Percentiles rank a stretch among this genome's conserved stretches.
These are phyloP conservation scores for Pygathrix nemaeus DNA, from an alignment of 2,113 vertebrate genomes.

Conservation along the genomic window DNA sequence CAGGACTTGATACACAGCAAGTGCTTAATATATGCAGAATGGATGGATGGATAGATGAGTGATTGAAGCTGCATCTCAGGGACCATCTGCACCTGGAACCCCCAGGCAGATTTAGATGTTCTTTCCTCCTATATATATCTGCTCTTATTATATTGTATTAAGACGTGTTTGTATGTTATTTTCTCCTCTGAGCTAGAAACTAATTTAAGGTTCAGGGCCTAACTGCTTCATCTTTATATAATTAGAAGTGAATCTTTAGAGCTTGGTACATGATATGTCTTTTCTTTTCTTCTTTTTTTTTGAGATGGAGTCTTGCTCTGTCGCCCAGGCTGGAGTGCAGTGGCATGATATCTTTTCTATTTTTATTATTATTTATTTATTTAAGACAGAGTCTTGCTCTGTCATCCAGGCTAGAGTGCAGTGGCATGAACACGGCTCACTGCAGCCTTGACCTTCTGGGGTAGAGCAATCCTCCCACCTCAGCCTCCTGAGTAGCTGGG, in stretches of 20 bases:
- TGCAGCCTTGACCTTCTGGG: no score
- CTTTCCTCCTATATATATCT: background rate
- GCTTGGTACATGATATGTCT: background rate
- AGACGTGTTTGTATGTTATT: background rate
- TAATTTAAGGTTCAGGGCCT: background rate
- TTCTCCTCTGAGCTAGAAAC: background rate
- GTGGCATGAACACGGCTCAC: no score
- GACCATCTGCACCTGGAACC: background rate
- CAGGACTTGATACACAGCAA: background rate
- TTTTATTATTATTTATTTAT: no score
- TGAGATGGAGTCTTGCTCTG: no score
- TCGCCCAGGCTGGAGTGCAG: no score
- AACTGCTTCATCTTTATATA: background rate
- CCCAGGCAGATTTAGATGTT: background rate
- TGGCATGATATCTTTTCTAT: background rate
- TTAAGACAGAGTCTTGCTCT: no score
- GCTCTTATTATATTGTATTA: background rate
- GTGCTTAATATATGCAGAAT: background rate
- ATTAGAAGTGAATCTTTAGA: background rate
- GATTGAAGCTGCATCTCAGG: background rate
- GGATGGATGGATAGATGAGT: background rate
- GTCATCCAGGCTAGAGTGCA: no score
- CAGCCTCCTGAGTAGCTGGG: no score
- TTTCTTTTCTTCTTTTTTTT: no score
- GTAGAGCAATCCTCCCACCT: no score